These are phyloP conservation scores for Poeciliopsis retropinna DNA, from an alignment of 2,113 vertebrate species.

Conservation along the genomic window DNA sequence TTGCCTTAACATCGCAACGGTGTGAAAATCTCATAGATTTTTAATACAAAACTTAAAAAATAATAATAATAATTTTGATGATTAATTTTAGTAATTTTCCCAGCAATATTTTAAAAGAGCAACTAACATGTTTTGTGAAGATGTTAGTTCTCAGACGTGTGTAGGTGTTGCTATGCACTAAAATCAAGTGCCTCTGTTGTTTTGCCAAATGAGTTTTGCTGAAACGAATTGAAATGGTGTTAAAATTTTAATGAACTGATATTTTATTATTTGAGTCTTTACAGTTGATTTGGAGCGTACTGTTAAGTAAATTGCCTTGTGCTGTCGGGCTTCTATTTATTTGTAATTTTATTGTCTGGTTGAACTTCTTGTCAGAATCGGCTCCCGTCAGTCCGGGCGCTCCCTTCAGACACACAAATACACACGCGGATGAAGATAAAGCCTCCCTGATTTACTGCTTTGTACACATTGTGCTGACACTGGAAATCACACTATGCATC, in stretches of 20 bases:
- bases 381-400: slow-evolving; percentile 28
- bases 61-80: neutral
- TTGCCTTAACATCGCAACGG: no score
- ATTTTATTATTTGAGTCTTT: neutral
- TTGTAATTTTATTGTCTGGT: slow-evolving; percentile 54
- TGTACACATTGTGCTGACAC: slow-evolving; percentile 72
- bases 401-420: slow-evolving; percentile 25
- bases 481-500: slow-evolving; percentile 69
- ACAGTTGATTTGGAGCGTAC: slow-evolving; percentile 2
- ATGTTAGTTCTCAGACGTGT: slow-evolving; percentile 7
- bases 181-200: neutral
- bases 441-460: slow-evolving; percentile 67
- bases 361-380: slow-evolving; percentile 43
- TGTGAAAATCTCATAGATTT: no score
- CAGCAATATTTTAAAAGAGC: neutral
- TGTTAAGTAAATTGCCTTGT: slow-evolving; percentile 59
- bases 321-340: slow-evolving; percentile 53
- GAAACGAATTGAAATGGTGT: neutral
- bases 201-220: slow-evolving; percentile 11
- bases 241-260: neutral
- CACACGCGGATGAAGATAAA: slow-evolving; percentile 42
- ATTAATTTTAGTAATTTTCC: neutral
- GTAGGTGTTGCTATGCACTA: slow-evolving; percentile 7
- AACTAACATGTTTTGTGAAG: neutral
- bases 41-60: neutral